phyloP scores from a whole-genome alignment of 2,113 vertebrate genomes.

The Dunckerocampus dactyliophorus region DNA sequence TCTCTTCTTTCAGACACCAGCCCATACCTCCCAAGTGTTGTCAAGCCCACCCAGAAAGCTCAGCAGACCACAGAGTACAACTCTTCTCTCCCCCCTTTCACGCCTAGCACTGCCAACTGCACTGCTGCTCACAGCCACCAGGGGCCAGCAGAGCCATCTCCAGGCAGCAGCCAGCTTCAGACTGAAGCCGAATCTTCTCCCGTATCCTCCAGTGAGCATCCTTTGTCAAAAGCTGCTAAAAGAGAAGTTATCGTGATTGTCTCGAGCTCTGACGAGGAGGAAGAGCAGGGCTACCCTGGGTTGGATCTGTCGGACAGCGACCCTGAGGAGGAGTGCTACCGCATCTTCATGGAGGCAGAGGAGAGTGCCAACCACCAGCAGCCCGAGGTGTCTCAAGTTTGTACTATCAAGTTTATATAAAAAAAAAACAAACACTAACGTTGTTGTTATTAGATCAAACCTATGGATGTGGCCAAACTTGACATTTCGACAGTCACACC shows the following conservation, averaged over 20 bases:
- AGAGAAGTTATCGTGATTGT: constrained; percentile 19
- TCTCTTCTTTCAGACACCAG: too few relatives aligned
- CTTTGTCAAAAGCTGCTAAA: too few relatives aligned
- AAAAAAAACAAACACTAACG: neutral
- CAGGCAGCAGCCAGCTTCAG: neutral
- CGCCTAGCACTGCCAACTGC: too few relatives aligned
- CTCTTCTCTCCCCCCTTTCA: too few relatives aligned
- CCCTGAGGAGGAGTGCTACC: constrained; percentile 74
- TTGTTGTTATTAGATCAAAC: constrained; percentile 24
- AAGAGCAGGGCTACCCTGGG: constrained; percentile 58
- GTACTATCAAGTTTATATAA: neutral
- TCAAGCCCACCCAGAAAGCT: neutral
- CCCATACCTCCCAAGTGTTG: neutral
- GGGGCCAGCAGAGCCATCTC: constrained; percentile 1
- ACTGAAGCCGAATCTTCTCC: neutral
- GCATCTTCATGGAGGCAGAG: constrained; percentile 74
- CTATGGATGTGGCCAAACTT: constrained; percentile 9
- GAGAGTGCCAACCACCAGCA: constrained; percentile 8
- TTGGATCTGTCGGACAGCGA: constrained; percentile 72
- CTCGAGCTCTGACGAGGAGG: constrained; percentile 57
- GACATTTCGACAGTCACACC: constrained; percentile 30
- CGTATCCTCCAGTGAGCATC: neutral
- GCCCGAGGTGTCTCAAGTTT: constrained; percentile 46
- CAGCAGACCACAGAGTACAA: neutral
- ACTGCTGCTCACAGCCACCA: neutral